Evolutionary conservation across 2,113 vertebrate species (phyloP), one percentile per base, ranked within the genome.

Genomic region (Menura novaehollandiae): DNA sequence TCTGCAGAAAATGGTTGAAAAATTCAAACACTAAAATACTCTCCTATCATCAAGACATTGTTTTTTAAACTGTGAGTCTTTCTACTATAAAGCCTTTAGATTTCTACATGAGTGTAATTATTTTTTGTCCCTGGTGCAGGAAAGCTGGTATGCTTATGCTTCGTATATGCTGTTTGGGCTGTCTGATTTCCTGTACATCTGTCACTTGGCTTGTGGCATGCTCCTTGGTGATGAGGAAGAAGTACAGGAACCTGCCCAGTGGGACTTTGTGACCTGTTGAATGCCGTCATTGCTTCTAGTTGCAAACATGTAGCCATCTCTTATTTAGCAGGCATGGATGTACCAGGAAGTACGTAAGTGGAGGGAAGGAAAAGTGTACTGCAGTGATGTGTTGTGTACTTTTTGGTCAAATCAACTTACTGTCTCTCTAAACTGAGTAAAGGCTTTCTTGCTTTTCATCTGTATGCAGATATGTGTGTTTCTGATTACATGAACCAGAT

Each of bases 381-480:
- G 4, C 26, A 35, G 7, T 0, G 0, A 10, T 35, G 6, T 1
- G 0, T 72, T 52, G 10, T 16, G 43, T 68, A 11, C 41, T 15
- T 72, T 4, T 58, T 67, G 56, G 26, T 59, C 32, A 63, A 39
- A 24, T 60, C 63, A 35, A 28, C 15, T 16, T 39, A 15, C 9
- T 69, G 16, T 41, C 32, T 83, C 30, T 66, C 52, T 67, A 37
- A 80, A 47, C 37, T 35, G 32, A 63, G 21, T 44, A 20, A 74
- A 49, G 66, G 52, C 14, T 73, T 56, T 47, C 35, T 66, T 66
- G 49, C 52, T 60, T 89, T 76, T 56, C 51, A 9, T 32, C 23
- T 51, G 9, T 35, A 2, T 41, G 52, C 11, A 32, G 27, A 43
- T 52, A 63, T 26, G 44, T 68, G 12, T 66, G 49, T 58, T 76